Evolutionary conservation across 2,888 invertebrate species (phyloP), one percentile per base, ranked within the genome.

Genomic region (Cephus spinipes): DNA sequence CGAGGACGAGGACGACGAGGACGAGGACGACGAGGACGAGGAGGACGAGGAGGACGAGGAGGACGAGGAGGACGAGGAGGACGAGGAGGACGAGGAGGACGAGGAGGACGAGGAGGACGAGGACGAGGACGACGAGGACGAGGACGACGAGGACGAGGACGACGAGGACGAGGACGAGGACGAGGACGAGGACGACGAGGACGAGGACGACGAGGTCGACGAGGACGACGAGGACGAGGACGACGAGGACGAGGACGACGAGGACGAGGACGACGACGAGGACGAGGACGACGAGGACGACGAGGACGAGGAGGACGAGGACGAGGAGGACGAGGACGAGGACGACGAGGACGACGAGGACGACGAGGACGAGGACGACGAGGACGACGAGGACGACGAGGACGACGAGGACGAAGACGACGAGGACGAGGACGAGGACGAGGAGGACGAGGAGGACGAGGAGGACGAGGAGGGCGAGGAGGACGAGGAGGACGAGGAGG

Each of bases 311-410:
- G 68, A 36, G 23, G 68, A 68, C 68, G 68, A 68, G 12, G 68
- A 68, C 12, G 68, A 68, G 12, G 68, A 68, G 12, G 68, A 68
- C 68, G 68, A 68, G 12, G 68, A 55, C 32, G 4, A 32, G 68
- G 55, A n/a, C 40, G 31, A 36, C 0, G 68, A 55, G 32, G 55
- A 69, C 6, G 6, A 11, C 3, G 68, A 32, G 30, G 1, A 31
- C 40, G 68, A 68, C 40, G 40, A n/a, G 68, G 68, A 68, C 68
- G 68, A 68, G 68, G 68, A 68, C 68, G 68, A 68, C 68, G 68
- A 68, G 68, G 68, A 68, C 68, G 68, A 68, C 68, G 68, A n/a
- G n/a, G n/a, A n/a, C n/a, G n/a, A n/a, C n/a, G n/a, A n/a, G n/a
- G n/a, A n/a, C n/a, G n/a, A n/a, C n/a, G n/a, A n/a, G n/a, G n/a